Percentiles rank a stretch among this genome's conserved stretches.
These are phyloP conservation scores for Cyphomyrus plagiostoma DNA, from an alignment of 2,113 vertebrate genomes.

Conservation along the genomic window DNA sequence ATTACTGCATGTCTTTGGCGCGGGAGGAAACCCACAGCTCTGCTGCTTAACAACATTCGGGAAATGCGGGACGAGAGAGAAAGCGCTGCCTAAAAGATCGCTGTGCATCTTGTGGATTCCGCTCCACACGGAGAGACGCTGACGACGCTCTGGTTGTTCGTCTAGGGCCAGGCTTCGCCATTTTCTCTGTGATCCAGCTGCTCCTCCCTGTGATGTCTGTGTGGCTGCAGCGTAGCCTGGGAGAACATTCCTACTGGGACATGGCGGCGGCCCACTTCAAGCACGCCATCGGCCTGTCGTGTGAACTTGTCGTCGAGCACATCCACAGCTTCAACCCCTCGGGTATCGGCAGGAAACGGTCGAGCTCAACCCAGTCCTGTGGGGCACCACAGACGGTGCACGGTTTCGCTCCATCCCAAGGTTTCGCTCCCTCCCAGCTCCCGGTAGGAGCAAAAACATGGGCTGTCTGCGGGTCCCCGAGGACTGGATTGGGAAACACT, in stretches of 20 bases:
- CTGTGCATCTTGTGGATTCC: background rate
- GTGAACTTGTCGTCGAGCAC: constrained; percentile 94
- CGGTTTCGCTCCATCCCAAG: background rate
- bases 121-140: background rate
- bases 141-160: background rate
- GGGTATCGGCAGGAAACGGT: constrained; percentile 49
- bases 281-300: constrained; percentile 90
- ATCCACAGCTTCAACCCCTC: constrained; percentile 88
- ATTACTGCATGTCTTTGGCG: background rate
- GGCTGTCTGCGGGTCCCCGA: background rate
- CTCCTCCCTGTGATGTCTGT: constrained; percentile 93
- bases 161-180: constrained; percentile 89
- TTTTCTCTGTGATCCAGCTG: constrained; percentile 90
- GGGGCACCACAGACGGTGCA: background rate
- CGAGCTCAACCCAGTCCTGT: background rate
- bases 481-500: background rate
- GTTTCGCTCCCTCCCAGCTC: too few species aligned
- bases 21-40: background rate
- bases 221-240: constrained; percentile 89
- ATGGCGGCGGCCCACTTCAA: constrained; percentile 91
- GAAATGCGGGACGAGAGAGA: background rate
- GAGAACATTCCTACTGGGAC: constrained; percentile 93
- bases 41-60: background rate
- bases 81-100: background rate
- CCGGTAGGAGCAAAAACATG: background rate